phyloP scores from a whole-genome alignment of 2,888 invertebrate genomes.

The Anthrax anthrax region DNA sequence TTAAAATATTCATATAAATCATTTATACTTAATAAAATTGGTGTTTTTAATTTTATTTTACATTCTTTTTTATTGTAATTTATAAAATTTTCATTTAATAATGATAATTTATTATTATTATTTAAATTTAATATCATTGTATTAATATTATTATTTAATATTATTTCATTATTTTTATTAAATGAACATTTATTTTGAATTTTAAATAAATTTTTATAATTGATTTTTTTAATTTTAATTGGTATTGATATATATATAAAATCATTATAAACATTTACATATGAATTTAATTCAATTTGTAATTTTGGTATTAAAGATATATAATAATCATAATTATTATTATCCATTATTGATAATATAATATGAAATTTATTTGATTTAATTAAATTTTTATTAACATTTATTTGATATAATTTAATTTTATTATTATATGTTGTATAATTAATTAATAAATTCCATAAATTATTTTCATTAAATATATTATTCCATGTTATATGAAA shows the following conservation, averaged over 20 bases:
- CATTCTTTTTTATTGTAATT: not conserved
- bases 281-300: constrained; percentile 5
- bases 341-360: constrained; percentile 4
- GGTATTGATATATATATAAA: constrained; percentile 7
- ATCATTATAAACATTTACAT: constrained; percentile 6
- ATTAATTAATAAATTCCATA: constrained; percentile 6
- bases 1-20: constrained; percentile 8
- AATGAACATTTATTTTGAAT: not conserved
- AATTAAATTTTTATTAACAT: constrained; percentile 1
- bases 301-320: constrained; percentile 5
- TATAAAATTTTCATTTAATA: not conserved
- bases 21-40: constrained; percentile 4
- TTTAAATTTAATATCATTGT: not conserved
- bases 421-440: not conserved
- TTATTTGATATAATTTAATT: not conserved
- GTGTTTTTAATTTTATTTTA: constrained; percentile 5
- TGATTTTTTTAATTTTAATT: not conserved
- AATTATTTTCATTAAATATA: constrained; percentile 5
- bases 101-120: too few relatives aligned
- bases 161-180: not conserved
- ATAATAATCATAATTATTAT: not conserved
- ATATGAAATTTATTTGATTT: constrained; percentile 2
- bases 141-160: not conserved
- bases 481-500: constrained; percentile 4
- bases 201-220: constrained; percentile 6